These are phyloP conservation scores for Piscicola geometra DNA, from an alignment of 2,888 invertebrate species.

Conservation along the genomic window DNA sequence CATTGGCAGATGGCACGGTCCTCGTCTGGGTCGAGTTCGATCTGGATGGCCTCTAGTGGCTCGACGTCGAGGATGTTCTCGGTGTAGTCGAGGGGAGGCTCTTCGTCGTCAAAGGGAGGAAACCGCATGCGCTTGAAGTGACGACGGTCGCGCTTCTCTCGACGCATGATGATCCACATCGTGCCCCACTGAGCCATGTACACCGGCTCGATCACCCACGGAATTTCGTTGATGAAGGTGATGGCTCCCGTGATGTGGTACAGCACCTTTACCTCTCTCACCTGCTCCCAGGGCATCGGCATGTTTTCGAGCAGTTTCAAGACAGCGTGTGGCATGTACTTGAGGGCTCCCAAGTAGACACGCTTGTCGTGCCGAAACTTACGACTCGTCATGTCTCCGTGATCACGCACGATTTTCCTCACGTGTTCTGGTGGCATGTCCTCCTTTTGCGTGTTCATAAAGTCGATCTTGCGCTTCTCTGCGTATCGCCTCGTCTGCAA, in stretches of 20 bases:
- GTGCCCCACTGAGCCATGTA: conserved; percentile 99
- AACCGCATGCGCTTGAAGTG: conserved; percentile 99
- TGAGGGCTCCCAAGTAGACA: conserved; percentile 91
- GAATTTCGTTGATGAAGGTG: conserved; percentile 99
- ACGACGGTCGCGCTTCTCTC: conserved; percentile 94
- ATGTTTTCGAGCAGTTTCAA: conserved; percentile 97
- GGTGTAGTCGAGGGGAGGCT: conserved; percentile 97
- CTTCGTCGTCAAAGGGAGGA: conserved; percentile 99
- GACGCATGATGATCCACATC: conserved; percentile 99
- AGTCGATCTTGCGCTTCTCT: conserved; percentile 96
- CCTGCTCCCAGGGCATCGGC: conserved; percentile 99
- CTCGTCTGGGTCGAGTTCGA: conserved; percentile 92
- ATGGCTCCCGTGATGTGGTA: conserved; percentile 99
- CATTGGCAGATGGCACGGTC: conserved; percentile 71
- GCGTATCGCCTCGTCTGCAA: conserved; percentile 96
- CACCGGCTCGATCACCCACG: conserved; percentile 97
- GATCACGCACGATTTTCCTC: conserved; percentile 95
- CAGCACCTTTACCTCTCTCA: conserved; percentile 87
- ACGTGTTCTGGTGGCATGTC: conserved; percentile 99
- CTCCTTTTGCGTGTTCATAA: conserved; percentile 97
- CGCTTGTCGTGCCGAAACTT: conserved; percentile 98
- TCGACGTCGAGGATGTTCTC: conserved; percentile 98
- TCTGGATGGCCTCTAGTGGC: conserved; percentile 95
- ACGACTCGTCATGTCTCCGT: conserved; percentile 98
- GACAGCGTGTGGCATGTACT: conserved; percentile 99